Conservation (phyloP, 2,888 invertebrate species). For the Lottia gigantea region DNA sequence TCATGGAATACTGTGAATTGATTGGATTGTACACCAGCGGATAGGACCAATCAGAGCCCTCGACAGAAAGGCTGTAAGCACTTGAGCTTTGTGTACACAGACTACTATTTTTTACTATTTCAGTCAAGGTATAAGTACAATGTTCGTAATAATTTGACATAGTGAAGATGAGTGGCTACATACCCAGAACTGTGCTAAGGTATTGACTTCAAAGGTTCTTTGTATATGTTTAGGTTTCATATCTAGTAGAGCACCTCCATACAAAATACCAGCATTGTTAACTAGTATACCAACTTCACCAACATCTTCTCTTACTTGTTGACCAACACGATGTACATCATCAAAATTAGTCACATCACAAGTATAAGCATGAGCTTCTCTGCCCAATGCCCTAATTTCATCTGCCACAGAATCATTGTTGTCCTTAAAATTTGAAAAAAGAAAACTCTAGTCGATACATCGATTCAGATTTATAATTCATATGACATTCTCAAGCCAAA, state of each 20-base stretch:
- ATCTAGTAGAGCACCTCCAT: conserved; percentile 47
- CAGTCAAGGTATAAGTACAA: too few species aligned
- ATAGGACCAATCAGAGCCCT: too few species aligned
- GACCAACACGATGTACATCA: conserved; percentile 40
- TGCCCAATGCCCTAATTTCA: conserved; percentile 44
- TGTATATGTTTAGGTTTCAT: conserved; percentile 47
- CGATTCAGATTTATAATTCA: too few species aligned
- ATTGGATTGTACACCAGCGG: too few species aligned
- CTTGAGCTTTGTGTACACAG: too few species aligned
- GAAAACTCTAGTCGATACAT: background rate
- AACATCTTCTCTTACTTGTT: conserved; percentile 41
- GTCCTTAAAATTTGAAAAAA: conserved; percentile 32
- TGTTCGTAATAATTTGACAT: too few species aligned
- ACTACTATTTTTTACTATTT: too few species aligned
- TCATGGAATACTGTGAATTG: too few species aligned
- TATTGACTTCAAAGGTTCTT: conserved; percentile 54
- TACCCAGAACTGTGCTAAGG: conserved; percentile 59
- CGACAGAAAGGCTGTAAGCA: too few species aligned
- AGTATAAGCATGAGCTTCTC: conserved; percentile 42
- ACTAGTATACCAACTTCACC: conserved; percentile 45
- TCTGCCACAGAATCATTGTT: conserved; percentile 47
- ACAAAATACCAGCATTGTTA: conserved; percentile 59
- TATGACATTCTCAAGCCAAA: too few species aligned
- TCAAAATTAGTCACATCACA: conserved; percentile 55
- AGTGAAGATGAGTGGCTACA: too few species aligned